These are phyloP conservation scores for Siphlonurus alternatus DNA, from an alignment of 2,888 invertebrate genomes.

Conservation along the genomic window DNA sequence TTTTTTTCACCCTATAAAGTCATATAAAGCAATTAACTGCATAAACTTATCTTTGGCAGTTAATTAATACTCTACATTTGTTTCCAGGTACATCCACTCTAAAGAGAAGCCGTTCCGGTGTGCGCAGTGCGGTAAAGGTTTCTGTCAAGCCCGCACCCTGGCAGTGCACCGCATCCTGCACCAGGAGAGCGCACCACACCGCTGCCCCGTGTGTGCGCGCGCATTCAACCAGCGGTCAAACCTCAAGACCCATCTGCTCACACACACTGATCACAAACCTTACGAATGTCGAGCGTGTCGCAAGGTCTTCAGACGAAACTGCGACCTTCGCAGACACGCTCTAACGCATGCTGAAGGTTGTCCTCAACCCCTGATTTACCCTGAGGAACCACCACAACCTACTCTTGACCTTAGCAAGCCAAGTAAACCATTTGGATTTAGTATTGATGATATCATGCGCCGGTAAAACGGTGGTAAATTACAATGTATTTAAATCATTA, in stretches of 20 bases:
- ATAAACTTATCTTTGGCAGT: no score
- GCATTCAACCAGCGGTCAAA: conserved; percentile 88
- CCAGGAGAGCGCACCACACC: conserved; percentile 88
- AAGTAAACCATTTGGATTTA: neutral
- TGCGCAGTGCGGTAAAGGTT: conserved; percentile 90
- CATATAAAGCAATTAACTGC: no score
- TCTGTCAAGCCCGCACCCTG: conserved; percentile 89
- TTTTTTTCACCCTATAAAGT: no score
- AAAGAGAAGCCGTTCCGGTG: conserved; percentile 98
- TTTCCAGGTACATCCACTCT: conserved; percentile 86
- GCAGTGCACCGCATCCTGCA: conserved; percentile 91
- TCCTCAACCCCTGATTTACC: no score
- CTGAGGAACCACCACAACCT: neutral
- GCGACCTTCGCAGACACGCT: conserved; percentile 77
- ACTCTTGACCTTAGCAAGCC: neutral
- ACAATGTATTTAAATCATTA: neutral
- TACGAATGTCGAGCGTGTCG: conserved; percentile 72
- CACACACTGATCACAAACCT: conserved; percentile 84
- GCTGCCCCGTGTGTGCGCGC: conserved; percentile 80
- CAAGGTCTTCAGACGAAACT: conserved; percentile 82
- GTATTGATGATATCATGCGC: conserved; percentile 1
- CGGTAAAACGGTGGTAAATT: neutral
- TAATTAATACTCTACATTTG: no score
- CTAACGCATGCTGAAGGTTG: conserved; percentile 44
- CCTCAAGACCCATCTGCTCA: conserved; percentile 77